phyloP scores from a whole-genome alignment of 2,888 invertebrate genomes.

The Phyllotreta striolata region DNA sequence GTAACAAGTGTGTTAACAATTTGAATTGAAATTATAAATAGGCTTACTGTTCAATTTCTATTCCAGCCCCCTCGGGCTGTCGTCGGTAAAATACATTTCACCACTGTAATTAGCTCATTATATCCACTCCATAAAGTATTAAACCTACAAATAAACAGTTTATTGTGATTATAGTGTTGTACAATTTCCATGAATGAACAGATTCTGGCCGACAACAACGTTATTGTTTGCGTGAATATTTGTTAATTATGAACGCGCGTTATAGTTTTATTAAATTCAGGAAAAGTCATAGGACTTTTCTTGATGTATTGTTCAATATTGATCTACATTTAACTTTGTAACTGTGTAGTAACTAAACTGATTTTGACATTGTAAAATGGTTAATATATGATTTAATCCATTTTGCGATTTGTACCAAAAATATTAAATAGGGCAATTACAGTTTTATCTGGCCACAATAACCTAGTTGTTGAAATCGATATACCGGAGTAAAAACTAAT shows the following conservation, averaged over 20 bases:
- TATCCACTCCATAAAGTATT: constrained; percentile 23
- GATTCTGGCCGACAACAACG: constrained; percentile 16
- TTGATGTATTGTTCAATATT: no score
- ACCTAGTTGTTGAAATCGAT: no score
- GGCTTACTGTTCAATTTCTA: constrained; percentile 3
- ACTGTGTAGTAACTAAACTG: no score
- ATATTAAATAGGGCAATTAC: no score
- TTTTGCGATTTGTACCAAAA: no score
- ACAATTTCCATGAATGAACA: constrained; percentile 23
- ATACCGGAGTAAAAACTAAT: no score
- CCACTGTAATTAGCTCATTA: constrained; percentile 25
- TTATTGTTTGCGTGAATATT: constrained; percentile 19
- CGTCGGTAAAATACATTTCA: constrained; percentile 22
- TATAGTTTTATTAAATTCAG: not conserved
- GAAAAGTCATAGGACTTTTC: no score
- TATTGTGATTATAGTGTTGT: constrained; percentile 9
- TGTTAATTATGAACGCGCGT: constrained; percentile 6
- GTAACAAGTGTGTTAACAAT: constrained; percentile 18
- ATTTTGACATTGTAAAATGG: no score
- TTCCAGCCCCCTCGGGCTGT: constrained; percentile 7
- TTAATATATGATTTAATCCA: no score
- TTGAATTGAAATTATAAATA: constrained; percentile 20
- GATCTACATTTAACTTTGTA: no score
- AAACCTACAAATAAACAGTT: constrained; percentile 27
- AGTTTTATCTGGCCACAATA: no score